Evolutionary conservation across 2,888 invertebrate species (phyloP), one percentile per base, ranked within the genome.

Genomic region (Chrysomela aeneicollis): DNA sequence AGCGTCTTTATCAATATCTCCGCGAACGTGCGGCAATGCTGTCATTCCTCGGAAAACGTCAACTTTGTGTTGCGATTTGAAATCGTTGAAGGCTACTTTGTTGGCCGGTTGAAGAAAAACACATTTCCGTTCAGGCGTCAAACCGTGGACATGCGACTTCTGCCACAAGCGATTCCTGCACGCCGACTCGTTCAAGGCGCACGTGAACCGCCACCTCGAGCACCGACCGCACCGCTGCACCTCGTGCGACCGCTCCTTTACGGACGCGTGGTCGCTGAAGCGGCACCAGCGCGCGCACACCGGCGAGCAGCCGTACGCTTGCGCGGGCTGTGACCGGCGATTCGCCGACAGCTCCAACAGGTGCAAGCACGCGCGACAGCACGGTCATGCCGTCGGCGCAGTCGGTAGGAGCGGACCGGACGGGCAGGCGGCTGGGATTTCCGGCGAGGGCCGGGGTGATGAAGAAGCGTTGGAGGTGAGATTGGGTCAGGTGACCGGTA

Each of bases 331-430:
- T 76, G 87, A 87, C 26, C 88, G 91, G 73, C 86, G 88, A 46
- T 93, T 94, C 82, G 89, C 92, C 0, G 92, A 93, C 82, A 87
- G 88, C 72, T 91, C 92, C 32, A 93, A 92, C 83, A 85, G 92
- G 63, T 87, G 87, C 15, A 90, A 90, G 76, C 90, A 91, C 74
- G 87, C 86, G 77, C 88, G 77, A 55, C 78, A 74, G 0, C 82
- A 83, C 65, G 19, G 12, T 10, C 22, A 10, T 15, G 58, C 30
- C 17, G 50, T 17, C 17, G 30, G 21, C 21, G 47, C 17, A 12
- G 49, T 54, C 18, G 18, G 17, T 15, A 32, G 18, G 17, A 9
- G 8, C 32, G 32, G 30, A 1, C 19, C n/a, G 19, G 19, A 12
- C 1, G 6, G 10, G 42, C n/a, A 3, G 6, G 18, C 19, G 47